A percentile compares a stretch with the other conserved stretches of the same genome.
These are phyloP conservation scores for Caenorhabditis japonica DNA, from an alignment of 2,888 invertebrate genomes.

Conservation along the genomic window DNA sequence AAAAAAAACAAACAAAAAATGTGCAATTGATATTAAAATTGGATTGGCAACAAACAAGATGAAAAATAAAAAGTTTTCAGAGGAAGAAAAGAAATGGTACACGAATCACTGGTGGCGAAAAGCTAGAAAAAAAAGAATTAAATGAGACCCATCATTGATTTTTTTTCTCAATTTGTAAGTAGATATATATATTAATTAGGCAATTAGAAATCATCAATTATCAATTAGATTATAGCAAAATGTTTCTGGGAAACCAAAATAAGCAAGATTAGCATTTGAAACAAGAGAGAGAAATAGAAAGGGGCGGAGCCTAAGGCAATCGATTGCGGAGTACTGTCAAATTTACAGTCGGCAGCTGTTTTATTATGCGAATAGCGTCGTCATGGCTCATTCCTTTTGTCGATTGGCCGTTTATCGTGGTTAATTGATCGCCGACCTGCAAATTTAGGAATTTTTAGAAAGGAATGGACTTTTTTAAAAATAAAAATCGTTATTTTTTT, in stretches of 20 bases:
- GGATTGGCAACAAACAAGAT: too few species aligned
- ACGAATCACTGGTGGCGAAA: constrained; percentile 45
- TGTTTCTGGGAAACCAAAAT: constrained; percentile 36
- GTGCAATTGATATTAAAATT: too few species aligned
- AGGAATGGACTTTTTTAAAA: neutral
- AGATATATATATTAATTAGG: constrained; percentile 24
- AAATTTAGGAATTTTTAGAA: too few species aligned
- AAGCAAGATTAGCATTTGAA: constrained; percentile 10
- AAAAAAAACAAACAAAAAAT: too few species aligned
- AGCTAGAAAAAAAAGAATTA: constrained; percentile 19
- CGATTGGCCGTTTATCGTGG: constrained; percentile 84
- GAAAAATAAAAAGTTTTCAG: constrained; percentile 2
- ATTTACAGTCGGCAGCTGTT: constrained; percentile 78
- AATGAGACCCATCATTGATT: constrained; percentile 49
- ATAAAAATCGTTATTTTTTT: neutral
- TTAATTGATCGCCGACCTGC: constrained; percentile 77
- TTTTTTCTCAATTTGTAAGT: constrained; percentile 20
- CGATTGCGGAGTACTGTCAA: constrained; percentile 64
- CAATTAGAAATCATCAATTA: constrained; percentile 24
- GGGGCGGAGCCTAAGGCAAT: constrained; percentile 36
- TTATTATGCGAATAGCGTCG: constrained; percentile 84
- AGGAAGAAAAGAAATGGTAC: constrained; percentile 26
- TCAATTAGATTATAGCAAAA: neutral
- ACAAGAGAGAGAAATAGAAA: constrained; percentile 10
- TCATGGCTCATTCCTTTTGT: constrained; percentile 85